phyloP scores from a whole-genome alignment of 2,113 vertebrate species.

The Phocoena sinus region DNA sequence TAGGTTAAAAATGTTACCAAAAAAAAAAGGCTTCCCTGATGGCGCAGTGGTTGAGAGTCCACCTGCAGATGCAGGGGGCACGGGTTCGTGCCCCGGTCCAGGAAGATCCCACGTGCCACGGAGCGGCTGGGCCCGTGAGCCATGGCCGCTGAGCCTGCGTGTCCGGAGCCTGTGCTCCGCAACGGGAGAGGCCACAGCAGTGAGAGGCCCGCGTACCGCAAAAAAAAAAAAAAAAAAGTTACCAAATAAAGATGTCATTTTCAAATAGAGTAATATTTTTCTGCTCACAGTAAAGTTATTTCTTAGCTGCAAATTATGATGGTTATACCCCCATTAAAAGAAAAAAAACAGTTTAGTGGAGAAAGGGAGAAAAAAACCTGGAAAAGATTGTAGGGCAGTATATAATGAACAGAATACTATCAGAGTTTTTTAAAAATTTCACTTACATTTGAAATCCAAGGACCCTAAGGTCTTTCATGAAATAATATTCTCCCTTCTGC shows the following conservation, averaged over 20 bases:
- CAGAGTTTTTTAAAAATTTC: neutral
- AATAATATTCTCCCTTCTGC: rapidly evolving
- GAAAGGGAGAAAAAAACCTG: neutral
- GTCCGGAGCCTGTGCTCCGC: too few species aligned
- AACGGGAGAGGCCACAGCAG: too few species aligned
- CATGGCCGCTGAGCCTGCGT: too few species aligned
- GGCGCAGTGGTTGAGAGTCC: too few species aligned
- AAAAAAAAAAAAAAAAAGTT: neutral
- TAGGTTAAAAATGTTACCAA: neutral
- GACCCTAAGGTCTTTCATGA: neutral
- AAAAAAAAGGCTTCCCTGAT: neutral
- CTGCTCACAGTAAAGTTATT: neutral
- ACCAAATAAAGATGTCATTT: neutral
- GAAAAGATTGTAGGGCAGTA: neutral
- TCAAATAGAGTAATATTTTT: neutral
- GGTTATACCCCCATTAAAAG: neutral
- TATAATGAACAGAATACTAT: neutral
- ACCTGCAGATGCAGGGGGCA: too few species aligned
- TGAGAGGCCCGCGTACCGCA: too few species aligned
- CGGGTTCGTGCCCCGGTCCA: too few species aligned
- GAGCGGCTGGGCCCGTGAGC: too few species aligned
- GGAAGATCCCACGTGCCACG: too few species aligned
- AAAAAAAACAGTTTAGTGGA: neutral
- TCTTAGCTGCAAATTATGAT: neutral
- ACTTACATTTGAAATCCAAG: neutral